Percentiles rank a stretch among this genome's conserved stretches.
phyloP scores from a whole-genome alignment of 2,888 invertebrate species.

The Troides aeacus region DNA sequence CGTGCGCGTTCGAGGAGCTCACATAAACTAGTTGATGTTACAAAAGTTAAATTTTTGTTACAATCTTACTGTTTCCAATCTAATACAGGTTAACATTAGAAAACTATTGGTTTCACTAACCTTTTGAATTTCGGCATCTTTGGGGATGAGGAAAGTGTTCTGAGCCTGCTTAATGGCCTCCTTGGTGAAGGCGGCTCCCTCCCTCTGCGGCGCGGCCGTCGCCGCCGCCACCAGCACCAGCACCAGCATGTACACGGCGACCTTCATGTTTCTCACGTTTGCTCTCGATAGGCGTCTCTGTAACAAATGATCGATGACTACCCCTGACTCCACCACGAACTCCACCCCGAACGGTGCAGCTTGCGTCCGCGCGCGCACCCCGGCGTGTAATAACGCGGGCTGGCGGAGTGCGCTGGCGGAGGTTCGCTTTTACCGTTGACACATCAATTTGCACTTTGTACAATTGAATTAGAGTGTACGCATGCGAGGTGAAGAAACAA shows the following conservation, averaged over 20 bases:
- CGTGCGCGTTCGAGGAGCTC: too few species aligned
- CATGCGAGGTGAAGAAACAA: background rate
- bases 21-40: too few species aligned
- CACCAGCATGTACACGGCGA: slow-evolving; percentile 65
- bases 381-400: too few species aligned
- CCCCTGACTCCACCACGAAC: background rate
- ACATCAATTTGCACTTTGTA: slow-evolving; percentile 46
- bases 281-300: slow-evolving; percentile 25
- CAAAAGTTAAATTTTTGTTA: too few species aligned
- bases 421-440: slow-evolving; percentile 35
- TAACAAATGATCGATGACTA: slow-evolving; percentile 19
- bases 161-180: slow-evolving; percentile 94
- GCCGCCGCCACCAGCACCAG: slow-evolving; percentile 64
- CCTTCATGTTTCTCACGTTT: slow-evolving; percentile 58
- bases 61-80: background rate
- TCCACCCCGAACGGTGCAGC: slow-evolving; percentile 28
- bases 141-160: slow-evolving; percentile 90
- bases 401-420: slow-evolving; percentile 29
- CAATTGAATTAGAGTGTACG: slow-evolving; percentile 35
- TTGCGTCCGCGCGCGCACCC: too few species aligned
- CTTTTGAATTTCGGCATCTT: slow-evolving; percentile 92
- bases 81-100: too few species aligned
- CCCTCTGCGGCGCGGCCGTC: slow-evolving; percentile 84
- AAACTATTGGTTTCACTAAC: slow-evolving; percentile 50
- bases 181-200: slow-evolving; percentile 90